Conservation (phyloP, 2,113 vertebrate species). For the Petaurus breviceps region DNA sequence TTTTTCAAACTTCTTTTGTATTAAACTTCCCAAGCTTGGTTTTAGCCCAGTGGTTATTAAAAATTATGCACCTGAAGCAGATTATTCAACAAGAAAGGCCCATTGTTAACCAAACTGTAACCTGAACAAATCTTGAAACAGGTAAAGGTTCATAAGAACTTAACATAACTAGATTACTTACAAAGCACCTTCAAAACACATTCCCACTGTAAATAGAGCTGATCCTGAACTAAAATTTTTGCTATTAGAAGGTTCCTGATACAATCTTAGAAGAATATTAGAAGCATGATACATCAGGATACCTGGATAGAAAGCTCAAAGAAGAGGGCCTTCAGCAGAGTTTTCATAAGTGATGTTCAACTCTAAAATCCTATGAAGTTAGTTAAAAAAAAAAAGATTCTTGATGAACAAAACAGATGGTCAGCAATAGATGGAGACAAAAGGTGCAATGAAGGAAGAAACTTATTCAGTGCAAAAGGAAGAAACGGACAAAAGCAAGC, state of each 20-base stretch:
- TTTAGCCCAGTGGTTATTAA: no score
- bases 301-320: background rate
- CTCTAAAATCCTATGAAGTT: slow-evolving; percentile 16
- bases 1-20: background rate
- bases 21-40: background rate
- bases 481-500: slow-evolving; percentile 4
- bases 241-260: background rate
- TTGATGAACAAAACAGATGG: slow-evolving; percentile 6
- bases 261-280: background rate
- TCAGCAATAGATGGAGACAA: slow-evolving; percentile 33
- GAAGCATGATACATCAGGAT: background rate
- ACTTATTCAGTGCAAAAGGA: background rate
- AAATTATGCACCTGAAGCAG: no score
- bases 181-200: slow-evolving; percentile 25
- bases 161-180: slow-evolving; percentile 15
- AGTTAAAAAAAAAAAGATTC: background rate
- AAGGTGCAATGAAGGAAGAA: slow-evolving; percentile 1
- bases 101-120: no score
- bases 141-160: slow-evolving; percentile 32
- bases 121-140: slow-evolving; percentile 16
- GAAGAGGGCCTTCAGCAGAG: slow-evolving; percentile 6
- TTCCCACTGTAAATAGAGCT: slow-evolving; percentile 19
- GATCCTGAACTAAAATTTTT: background rate
- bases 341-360: background rate
- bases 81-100: no score